A percentile compares a stretch with the other conserved stretches of the same genome.
phyloP scores from a whole-genome alignment of 2,888 invertebrate genomes.

The Kryphioiulus occultus region DNA sequence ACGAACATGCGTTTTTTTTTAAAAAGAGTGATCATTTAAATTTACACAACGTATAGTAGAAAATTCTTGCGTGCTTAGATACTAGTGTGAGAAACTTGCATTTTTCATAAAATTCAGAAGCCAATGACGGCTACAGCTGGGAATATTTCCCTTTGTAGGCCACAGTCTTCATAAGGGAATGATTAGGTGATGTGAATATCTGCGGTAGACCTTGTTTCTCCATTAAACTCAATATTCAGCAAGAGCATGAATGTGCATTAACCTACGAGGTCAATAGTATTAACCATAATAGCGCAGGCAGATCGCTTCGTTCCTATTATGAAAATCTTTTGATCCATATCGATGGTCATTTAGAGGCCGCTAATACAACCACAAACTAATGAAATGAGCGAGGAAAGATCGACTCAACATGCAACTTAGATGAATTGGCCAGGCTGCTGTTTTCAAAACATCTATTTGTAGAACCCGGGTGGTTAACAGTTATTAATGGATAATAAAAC shows the following conservation, averaged over 20 bases:
- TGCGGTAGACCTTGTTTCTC: neutral
- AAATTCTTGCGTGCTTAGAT: neutral
- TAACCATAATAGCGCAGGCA: neutral
- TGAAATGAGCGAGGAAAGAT: neutral
- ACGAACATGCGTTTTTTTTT: neutral
- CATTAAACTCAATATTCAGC: neutral
- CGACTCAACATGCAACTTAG: too few relatives aligned
- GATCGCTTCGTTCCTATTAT: neutral
- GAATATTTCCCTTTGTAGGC: neutral
- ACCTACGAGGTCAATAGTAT: slow-evolving; percentile 4
- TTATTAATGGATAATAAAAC: too few relatives aligned
- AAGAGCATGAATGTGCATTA: neutral
- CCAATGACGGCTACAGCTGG: neutral
- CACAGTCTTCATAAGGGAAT: neutral
- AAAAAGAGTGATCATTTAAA: neutral
- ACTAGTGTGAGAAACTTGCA: neutral
- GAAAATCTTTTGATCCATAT: neutral
- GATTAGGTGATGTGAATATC: neutral
- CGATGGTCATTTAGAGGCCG: slow-evolving; percentile 14
- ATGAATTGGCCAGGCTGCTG: too few relatives aligned
- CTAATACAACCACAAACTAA: neutral
- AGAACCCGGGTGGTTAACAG: too few relatives aligned
- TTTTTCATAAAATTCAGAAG: neutral
- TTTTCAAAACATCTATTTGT: too few relatives aligned
- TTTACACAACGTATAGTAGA: neutral